Evolutionary conservation across 2,797 vertebrate genomes (phyloP).

Genomic region (Miichthys miiuy): DNA sequence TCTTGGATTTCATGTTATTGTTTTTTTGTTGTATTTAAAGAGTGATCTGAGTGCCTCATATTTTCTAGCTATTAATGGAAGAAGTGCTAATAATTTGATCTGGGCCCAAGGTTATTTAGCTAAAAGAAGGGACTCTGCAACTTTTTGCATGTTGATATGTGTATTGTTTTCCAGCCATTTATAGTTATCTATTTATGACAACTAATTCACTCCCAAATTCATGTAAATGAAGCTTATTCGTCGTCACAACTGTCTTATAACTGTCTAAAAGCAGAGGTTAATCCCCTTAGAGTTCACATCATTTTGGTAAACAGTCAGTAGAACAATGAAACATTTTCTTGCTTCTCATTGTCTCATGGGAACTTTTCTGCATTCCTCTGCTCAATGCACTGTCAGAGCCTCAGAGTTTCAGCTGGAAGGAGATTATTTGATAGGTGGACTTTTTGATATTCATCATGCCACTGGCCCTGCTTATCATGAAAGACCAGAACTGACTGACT

Average conservation of each 20-base stretch:
- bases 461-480: background rate
- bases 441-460: constrained; percentile 78
- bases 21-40: too few species aligned
- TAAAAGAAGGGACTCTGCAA: too few species aligned
- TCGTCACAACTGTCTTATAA: background rate
- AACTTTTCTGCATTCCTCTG: constrained; percentile 6
- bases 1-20: too few species aligned
- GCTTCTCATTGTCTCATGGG: constrained; percentile 47
- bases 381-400: constrained; percentile 18
- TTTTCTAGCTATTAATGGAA: too few species aligned
- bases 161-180: constrained; percentile 27
- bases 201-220: background rate
- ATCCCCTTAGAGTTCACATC: background rate
- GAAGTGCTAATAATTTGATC: too few species aligned
- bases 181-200: background rate
- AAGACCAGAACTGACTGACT: constrained; percentile 67
- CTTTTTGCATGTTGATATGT: constrained; percentile 71
- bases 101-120: too few species aligned
- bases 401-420: constrained; percentile 77
- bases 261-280: constrained; percentile 3
- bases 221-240: constrained; percentile 44
- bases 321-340: constrained; percentile 38
- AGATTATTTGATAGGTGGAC: constrained; percentile 81
- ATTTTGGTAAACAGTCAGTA: background rate
- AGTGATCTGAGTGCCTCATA: too few species aligned